phyloP scores from a whole-genome alignment of 1,140 invertebrate species.

The Harpegnathos saltator region DNA sequence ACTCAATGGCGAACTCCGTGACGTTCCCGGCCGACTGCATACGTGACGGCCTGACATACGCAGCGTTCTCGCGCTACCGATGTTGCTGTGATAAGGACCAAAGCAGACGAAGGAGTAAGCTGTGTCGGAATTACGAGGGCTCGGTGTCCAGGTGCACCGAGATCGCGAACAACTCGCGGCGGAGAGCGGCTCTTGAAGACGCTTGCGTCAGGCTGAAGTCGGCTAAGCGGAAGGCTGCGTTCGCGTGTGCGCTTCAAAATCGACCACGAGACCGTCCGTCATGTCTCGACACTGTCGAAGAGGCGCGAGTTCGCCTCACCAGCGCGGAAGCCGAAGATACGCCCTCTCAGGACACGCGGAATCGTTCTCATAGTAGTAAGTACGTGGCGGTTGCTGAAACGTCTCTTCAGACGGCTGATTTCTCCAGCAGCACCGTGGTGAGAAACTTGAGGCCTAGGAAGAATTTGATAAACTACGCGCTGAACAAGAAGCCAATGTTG shows the following conservation, averaged over 20 bases:
- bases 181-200: background rate
- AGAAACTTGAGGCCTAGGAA: slow-evolving; percentile 61
- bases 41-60: slow-evolving; percentile 55
- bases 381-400: background rate
- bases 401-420: background rate
- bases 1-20: slow-evolving; percentile 57
- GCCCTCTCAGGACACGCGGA: background rate
- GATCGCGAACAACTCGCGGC: background rate
- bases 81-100: slow-evolving; percentile 74
- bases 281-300: background rate
- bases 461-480: slow-evolving; percentile 19
- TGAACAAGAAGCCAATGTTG: slow-evolving; percentile 44
- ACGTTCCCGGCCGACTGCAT: slow-evolving; percentile 50
- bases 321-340: background rate
- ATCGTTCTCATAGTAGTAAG: background rate
- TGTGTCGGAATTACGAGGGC: slow-evolving; percentile 11
- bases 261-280: background rate
- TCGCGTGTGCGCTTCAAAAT: background rate
- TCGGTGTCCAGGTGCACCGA: background rate
- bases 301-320: background rate
- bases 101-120: slow-evolving; percentile 28
- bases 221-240: background rate
- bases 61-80: slow-evolving; percentile 64
- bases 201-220: background rate
- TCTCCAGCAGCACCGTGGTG: background rate